phyloP scores from a whole-genome alignment of 2,797 vertebrate genomes.

The Fistularia commersonii region DNA sequence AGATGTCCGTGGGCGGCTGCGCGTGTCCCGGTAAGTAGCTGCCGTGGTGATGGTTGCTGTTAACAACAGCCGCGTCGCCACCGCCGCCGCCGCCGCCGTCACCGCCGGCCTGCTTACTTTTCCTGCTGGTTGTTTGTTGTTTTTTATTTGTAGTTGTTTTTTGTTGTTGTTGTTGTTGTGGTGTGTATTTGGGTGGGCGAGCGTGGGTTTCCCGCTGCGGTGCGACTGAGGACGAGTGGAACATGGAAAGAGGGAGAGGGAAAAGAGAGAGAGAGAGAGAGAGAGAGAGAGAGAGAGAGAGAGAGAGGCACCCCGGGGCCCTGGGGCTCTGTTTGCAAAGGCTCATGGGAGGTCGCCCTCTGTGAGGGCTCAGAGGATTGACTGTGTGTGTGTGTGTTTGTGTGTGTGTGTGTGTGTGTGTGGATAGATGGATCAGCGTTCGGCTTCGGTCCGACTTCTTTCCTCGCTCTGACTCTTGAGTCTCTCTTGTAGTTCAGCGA shows the following conservation, averaged over 20 bases:
- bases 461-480: not conserved
- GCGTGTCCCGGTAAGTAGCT: conserved; percentile 91
- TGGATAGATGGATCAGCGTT: conserved; percentile 41
- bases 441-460: not conserved
- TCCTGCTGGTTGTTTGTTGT: conserved; percentile 28
- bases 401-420: too few relatives aligned
- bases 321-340: conserved; percentile 62
- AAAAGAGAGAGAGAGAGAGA: too few relatives aligned
- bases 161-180: conserved; percentile 32
- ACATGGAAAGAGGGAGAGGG: too few relatives aligned
- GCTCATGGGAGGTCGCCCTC: conserved; percentile 71
- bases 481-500: not conserved
- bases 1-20: conserved; percentile 95
- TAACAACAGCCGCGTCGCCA: conserved; percentile 44
- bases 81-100: conserved; percentile 28
- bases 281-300: too few relatives aligned
- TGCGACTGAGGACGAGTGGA: conserved; percentile 53
- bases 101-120: conserved; percentile 39
- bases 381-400: too few relatives aligned
- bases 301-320: conserved; percentile 54
- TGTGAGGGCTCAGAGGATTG: conserved; percentile 41
- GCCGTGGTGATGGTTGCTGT: conserved; percentile 61
- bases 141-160: conserved; percentile 33
- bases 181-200: conserved; percentile 48
- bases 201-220: conserved; percentile 46